Conservation (phyloP, 1,140 invertebrate genomes). For the Nasonia longicornis region DNA sequence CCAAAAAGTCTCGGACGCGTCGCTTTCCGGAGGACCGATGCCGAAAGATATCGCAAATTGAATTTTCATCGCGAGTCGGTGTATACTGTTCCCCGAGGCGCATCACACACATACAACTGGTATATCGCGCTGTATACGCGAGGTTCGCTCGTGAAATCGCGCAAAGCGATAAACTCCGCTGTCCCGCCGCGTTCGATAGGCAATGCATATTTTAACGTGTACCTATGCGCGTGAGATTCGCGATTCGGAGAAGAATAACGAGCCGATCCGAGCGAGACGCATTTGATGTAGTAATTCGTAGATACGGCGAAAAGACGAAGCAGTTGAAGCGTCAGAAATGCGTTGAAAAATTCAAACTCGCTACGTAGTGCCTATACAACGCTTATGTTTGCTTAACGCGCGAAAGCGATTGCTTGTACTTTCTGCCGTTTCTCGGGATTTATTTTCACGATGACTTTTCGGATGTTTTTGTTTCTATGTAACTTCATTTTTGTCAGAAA, state of each 20-base stretch:
- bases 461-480: too few species aligned
- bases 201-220: background rate
- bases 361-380: background rate
- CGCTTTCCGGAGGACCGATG: background rate
- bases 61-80: slow-evolving; percentile 10
- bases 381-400: background rate
- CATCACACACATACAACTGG: background rate
- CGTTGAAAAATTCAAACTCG: slow-evolving; percentile 4
- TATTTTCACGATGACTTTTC: background rate
- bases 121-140: too few species aligned
- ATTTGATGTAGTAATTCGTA: too few species aligned
- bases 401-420: background rate
- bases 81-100: background rate
- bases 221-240: too few species aligned
- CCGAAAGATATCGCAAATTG: slow-evolving; percentile 17
- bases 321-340: background rate
- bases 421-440: background rate
- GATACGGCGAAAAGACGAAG: background rate
- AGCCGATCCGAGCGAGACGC: too few species aligned
- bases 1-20: background rate
- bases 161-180: background rate
- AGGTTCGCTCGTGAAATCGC: background rate
- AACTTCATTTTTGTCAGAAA: background rate
- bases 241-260: too few species aligned
- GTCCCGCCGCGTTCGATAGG: background rate